Percentiles rank a stretch among this genome's conserved stretches.
phyloP scores from a whole-genome alignment of 2,888 invertebrate species.

The Helicoverpa assulta region DNA sequence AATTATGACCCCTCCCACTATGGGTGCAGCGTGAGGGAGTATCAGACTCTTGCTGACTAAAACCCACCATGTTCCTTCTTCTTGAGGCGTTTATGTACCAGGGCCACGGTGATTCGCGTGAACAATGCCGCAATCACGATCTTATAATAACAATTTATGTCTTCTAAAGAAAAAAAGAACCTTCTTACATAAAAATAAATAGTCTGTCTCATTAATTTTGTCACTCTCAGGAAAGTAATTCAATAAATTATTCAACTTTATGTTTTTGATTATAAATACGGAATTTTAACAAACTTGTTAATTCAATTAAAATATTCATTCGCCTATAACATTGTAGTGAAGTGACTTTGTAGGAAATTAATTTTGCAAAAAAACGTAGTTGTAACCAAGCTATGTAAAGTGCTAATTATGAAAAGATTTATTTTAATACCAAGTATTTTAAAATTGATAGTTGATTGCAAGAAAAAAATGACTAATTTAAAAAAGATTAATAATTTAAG shows the following conservation, averaged over 20 bases:
- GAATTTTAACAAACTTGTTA: constrained; percentile 66
- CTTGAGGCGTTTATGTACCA: too few species aligned
- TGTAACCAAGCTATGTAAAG: not conserved
- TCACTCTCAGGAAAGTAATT: constrained; percentile 5
- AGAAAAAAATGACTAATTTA: not conserved
- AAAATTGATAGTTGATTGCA: not conserved
- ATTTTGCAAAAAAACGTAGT: constrained; percentile 1
- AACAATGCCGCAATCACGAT: too few species aligned
- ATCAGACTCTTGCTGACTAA: too few species aligned
- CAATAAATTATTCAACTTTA: constrained; percentile 53
- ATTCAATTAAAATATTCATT: constrained; percentile 62
- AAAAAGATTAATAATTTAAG: not conserved
- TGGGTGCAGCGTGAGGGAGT: too few species aligned
- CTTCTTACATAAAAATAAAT: constrained; percentile 12
- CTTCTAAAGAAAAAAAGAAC: not conserved
- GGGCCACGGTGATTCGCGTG: too few species aligned
- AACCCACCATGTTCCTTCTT: too few species aligned
- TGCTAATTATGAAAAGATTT: constrained; percentile 6
- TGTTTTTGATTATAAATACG: constrained; percentile 43
- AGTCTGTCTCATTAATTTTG: constrained; percentile 14
- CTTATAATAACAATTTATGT: too few species aligned
- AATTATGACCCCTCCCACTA: too few species aligned
- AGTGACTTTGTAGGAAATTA: constrained; percentile 33
- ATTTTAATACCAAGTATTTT: not conserved
- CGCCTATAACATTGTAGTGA: constrained; percentile 53